Percentiles rank a stretch among this genome's conserved stretches.
Conservation (phyloP, 2,797 vertebrate genomes). For the Orientallactaga sibirica region DNA sequence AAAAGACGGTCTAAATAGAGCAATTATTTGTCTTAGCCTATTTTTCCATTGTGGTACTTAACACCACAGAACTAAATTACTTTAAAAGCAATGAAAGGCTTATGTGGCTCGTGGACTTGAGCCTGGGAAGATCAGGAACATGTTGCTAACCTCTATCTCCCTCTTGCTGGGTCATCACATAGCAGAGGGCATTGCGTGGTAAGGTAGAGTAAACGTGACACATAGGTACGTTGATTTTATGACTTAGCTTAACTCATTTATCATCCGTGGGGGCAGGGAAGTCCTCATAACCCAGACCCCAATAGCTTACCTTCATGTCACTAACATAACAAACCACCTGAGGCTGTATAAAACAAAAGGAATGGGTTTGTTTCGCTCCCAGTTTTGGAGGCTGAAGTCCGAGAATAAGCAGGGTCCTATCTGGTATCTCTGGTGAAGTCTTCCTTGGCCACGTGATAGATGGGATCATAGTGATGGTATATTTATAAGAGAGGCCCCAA, state of each 20-base stretch:
- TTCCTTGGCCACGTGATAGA: too few species aligned
- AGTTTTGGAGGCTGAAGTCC: not conserved
- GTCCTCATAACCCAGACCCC: not conserved
- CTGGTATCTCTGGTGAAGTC: not conserved
- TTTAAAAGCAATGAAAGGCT: not conserved
- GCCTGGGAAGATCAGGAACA: not conserved
- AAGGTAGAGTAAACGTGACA: not conserved
- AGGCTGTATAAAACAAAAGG: not conserved
- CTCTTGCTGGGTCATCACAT: not conserved
- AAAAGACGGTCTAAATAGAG: not conserved
- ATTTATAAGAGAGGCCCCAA: not conserved
- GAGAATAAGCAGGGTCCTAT: too few species aligned
- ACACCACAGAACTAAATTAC: not conserved
- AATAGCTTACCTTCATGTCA: not conserved
- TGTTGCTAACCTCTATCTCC: not conserved
- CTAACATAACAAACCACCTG: not conserved
- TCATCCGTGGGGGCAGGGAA: not conserved
- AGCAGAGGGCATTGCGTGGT: not conserved
- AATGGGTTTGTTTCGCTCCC: not conserved
- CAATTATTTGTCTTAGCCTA: not conserved
- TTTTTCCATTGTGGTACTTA: not conserved
- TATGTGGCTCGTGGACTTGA: not conserved
- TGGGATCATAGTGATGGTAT: not conserved
- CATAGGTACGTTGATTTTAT: not conserved
- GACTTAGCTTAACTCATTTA: not conserved